A percentile compares a stretch with the other conserved stretches of the same genome.
These are phyloP conservation scores for Gisinianus flammeolus DNA, from an alignment of 2,888 invertebrate species.

Conservation along the genomic window DNA sequence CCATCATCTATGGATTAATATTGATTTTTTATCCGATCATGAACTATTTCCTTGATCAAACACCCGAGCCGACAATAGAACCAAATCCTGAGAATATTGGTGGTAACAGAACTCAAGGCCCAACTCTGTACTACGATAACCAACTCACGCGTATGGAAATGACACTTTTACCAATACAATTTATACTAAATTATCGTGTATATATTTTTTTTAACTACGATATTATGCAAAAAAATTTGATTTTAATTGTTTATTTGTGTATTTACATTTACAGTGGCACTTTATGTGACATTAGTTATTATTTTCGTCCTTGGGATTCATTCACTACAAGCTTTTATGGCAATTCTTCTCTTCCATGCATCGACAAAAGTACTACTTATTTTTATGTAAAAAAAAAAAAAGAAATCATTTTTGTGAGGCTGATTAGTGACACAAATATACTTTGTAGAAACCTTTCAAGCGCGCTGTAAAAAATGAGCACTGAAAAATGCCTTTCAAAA, in stretches of 20 bases:
- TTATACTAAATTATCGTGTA: no score
- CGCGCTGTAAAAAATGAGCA: no score
- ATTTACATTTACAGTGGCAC: slow-evolving; percentile 25
- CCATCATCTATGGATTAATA: slow-evolving; percentile 27
- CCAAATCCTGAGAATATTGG: not conserved
- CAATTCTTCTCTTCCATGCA: slow-evolving; percentile 9
- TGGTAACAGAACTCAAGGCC: not conserved
- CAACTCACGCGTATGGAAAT: slow-evolving; percentile 14
- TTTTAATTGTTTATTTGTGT: slow-evolving; percentile 6
- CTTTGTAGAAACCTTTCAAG: no score
- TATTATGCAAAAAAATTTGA: no score
- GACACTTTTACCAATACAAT: not conserved
- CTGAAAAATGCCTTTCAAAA: no score
- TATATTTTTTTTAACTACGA: not conserved
- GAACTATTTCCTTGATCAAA: slow-evolving; percentile 24
- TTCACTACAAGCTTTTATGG: slow-evolving; percentile 30
- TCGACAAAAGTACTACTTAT: slow-evolving; percentile 13
- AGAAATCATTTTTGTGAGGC: no score
- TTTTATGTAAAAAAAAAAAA: not conserved
- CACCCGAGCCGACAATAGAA: not conserved
- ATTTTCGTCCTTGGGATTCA: slow-evolving; percentile 27
- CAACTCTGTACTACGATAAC: slow-evolving; percentile 14
- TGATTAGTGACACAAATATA: no score
- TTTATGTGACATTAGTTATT: slow-evolving; percentile 17
- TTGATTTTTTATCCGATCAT: slow-evolving; percentile 8